Evolutionary conservation across 2,797 vertebrate genomes (phyloP).

Genomic region (Apodemus agrarius): DNA sequence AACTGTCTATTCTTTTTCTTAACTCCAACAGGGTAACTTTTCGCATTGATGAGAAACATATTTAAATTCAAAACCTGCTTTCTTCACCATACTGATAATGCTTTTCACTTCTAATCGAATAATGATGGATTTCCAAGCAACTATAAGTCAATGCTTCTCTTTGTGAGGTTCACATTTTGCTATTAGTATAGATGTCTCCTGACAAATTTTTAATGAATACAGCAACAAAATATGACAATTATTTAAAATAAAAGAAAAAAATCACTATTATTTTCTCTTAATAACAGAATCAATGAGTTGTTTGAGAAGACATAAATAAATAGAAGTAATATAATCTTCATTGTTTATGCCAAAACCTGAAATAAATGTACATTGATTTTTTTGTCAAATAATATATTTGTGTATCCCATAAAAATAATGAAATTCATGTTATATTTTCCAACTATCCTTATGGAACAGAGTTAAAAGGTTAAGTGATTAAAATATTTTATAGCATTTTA

Average conservation of each 20-base stretch:
- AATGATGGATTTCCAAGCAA: not conserved
- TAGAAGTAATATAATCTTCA: not conserved
- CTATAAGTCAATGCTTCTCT: not conserved
- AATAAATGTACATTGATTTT: not conserved
- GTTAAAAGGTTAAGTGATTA: not conserved
- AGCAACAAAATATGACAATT: not conserved
- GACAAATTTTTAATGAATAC: not conserved
- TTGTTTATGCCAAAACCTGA: not conserved
- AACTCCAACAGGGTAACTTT: not conserved
- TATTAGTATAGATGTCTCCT: not conserved
- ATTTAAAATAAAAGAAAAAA: conserved; percentile 15
- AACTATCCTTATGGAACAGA: not conserved
- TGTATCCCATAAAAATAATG: not conserved
- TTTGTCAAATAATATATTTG: not conserved
- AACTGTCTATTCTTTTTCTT: not conserved
- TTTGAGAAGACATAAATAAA: not conserved
- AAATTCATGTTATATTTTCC: not conserved
- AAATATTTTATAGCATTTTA: not conserved
- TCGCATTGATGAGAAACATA: not conserved
- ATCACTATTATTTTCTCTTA: not conserved
- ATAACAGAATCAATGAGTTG: not conserved
- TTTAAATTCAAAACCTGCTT: not conserved
- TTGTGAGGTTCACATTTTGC: not conserved
- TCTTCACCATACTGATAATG: not conserved
- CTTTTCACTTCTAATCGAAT: not conserved